Evolutionary conservation across 2,888 invertebrate genomes (phyloP), one percentile per base, ranked within the genome.

Genomic region (Papilio demoleus): DNA sequence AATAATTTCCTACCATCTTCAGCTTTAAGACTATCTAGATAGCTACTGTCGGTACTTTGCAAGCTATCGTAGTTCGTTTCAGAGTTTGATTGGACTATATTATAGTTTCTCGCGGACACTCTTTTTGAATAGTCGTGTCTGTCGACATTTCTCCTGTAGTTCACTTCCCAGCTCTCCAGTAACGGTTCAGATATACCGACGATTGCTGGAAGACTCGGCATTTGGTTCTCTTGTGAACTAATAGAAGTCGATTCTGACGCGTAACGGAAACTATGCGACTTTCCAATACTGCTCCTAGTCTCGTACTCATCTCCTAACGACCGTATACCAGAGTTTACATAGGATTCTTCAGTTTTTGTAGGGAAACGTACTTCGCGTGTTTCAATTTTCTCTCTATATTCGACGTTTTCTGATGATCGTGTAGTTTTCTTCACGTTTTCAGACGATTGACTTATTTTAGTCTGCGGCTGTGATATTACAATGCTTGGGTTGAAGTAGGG

Each of bases 201-300:
- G 9, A 93, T 91, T 17, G 93, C 91, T 17, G 93, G 93, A 60
- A 93, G 81, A 81, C 93, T 93, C 22, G 93, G 92, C 89, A 93
- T 86, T 74, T 93, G 92, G 73, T 86, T 91, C 70, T 93, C 93
- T 71, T 93, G 92, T 22, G 90, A 92, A 74, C 90, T 88, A 67
- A 90, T 87, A 3, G 92, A 92, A 67, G 88, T 83, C 11, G 88
- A 84, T 75, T 94, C 93, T 38, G 93, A 93, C 72, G 94, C 92
- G 80, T 93, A 93, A 77, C 94, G 94, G 85, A 96, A 96, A 78
- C 96, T 96, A 73, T 95, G 95, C 2, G 96, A 95, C 81, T 96
- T 96, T 63, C 95, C 94, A 27, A 96, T 93, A 24, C 94, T 93
- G 82, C 94, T 94, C 72, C 93, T 88, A 36, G 91, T 84, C 77